Percentiles rank a stretch among this genome's conserved stretches.
phyloP scores from a whole-genome alignment of 2,113 vertebrate genomes.

The Morphnarchus princeps region DNA sequence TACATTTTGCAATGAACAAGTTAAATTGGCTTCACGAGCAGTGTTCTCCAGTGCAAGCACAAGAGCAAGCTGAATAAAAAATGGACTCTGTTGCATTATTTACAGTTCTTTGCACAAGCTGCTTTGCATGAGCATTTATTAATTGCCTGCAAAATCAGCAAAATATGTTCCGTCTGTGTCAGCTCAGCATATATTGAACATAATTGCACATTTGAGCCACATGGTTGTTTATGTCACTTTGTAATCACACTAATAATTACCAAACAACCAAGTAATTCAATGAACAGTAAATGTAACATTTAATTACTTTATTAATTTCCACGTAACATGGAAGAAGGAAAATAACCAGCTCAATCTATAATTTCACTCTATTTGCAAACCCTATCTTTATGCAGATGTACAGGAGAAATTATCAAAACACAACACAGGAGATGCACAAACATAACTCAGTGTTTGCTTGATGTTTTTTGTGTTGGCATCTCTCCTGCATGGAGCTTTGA shows the following conservation, averaged over 20 bases:
- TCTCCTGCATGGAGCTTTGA: slow-evolving; percentile 46
- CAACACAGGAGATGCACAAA: slow-evolving; percentile 6
- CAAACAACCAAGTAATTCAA: slow-evolving; percentile 60
- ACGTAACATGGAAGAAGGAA: slow-evolving; percentile 34
- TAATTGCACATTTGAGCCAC: slow-evolving; percentile 58
- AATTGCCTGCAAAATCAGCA: slow-evolving; percentile 66
- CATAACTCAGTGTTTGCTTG: slow-evolving; percentile 33
- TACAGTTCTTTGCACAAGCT: slow-evolving; percentile 20
- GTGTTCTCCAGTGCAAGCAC: neutral
- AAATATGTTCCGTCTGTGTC: slow-evolving; percentile 36
- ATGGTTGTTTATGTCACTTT: slow-evolving; percentile 61
- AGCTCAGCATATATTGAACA: slow-evolving; percentile 45
- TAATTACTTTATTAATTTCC: slow-evolving; percentile 70
- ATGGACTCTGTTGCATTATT: neutral
- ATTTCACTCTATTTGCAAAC: slow-evolving; percentile 29
- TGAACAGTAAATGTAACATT: slow-evolving; percentile 63
- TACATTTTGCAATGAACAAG: neutral
- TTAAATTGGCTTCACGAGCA: neutral
- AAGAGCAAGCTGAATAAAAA: neutral
- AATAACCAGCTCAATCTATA: slow-evolving; percentile 29
- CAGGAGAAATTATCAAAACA: slow-evolving; percentile 54
- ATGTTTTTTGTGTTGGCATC: slow-evolving; percentile 13
- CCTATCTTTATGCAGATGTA: slow-evolving; percentile 46
- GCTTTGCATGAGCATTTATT: slow-evolving; percentile 44
- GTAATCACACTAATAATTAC: slow-evolving; percentile 69